These are phyloP conservation scores for Pyrocoelia pectoralis DNA, from an alignment of 2,888 invertebrate genomes.

Conservation along the genomic window DNA sequence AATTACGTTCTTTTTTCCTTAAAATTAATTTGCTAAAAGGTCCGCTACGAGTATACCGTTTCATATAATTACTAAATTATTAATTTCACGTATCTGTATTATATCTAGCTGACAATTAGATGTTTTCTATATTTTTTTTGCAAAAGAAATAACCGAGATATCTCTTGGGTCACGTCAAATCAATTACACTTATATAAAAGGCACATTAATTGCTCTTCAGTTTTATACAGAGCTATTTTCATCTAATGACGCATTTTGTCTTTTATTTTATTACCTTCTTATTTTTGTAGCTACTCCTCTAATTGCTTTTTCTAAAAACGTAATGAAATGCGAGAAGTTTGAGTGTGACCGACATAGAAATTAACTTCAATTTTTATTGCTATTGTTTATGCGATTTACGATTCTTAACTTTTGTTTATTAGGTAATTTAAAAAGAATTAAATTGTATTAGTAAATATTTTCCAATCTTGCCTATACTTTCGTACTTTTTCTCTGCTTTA, in stretches of 20 bases:
- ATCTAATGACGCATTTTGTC: slow-evolving; percentile 11
- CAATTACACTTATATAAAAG: slow-evolving; percentile 12
- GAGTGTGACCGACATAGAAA: neutral
- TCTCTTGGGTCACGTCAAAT: neutral
- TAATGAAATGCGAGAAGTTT: slow-evolving; percentile 27
- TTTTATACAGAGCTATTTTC: slow-evolving; percentile 7
- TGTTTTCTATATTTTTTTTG: neutral
- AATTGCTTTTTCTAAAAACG: slow-evolving; percentile 9
- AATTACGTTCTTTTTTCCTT: too few relatives aligned
- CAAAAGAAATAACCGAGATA: slow-evolving; percentile 2
- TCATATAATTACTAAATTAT: too few relatives aligned
- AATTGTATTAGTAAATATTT: too few relatives aligned
- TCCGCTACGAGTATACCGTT: too few relatives aligned
- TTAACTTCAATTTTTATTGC: neutral
- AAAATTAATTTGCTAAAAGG: too few relatives aligned
- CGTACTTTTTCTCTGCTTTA: too few relatives aligned
- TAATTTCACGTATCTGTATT: too few relatives aligned
- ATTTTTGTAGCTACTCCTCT: slow-evolving; percentile 2
- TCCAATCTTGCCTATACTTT: too few relatives aligned
- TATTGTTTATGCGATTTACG: slow-evolving; percentile 1
- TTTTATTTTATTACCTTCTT: slow-evolving; percentile 9
- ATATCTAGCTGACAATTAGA: too few relatives aligned
- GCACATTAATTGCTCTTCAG: slow-evolving; percentile 7
- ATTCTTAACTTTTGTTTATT: neutral
- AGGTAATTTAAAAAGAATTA: too few relatives aligned